These are phyloP conservation scores for Solea senegalensis DNA, from an alignment of 2,113 vertebrate genomes.

Conservation along the genomic window DNA sequence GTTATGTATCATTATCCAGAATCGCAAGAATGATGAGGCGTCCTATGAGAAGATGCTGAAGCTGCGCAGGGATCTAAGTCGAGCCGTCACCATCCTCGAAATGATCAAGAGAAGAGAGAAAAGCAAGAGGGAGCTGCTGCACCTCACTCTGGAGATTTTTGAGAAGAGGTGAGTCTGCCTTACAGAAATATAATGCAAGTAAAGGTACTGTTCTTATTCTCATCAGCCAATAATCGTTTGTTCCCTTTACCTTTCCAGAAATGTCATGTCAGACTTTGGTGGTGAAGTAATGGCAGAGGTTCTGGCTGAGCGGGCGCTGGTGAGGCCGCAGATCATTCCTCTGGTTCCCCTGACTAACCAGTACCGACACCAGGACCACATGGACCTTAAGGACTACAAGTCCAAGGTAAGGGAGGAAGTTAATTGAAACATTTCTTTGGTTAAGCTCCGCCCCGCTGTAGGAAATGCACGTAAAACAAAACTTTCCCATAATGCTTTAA, in stretches of 20 bases:
- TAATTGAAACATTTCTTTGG: too few relatives aligned
- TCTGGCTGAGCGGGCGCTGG: constrained; percentile 91
- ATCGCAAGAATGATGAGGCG: constrained; percentile 98
- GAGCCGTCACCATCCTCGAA: constrained; percentile 96
- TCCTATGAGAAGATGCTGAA: constrained; percentile 99
- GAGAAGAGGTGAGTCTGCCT: constrained; percentile 89
- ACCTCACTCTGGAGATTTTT: constrained; percentile 98
- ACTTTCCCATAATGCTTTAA: too few relatives aligned
- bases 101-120: constrained; percentile 99
- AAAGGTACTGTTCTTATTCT: background rate
- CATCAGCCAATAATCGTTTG: background rate
- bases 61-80: constrained; percentile 93
- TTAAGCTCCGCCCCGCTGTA: too few relatives aligned
- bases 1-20: constrained; percentile 74
- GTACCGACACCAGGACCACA: constrained; percentile 92
- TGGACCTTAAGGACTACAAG: constrained; percentile 95
- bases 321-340: constrained; percentile 94
- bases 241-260: constrained; percentile 74
- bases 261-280: constrained; percentile 92
- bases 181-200: background rate
- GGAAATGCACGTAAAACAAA: too few relatives aligned
- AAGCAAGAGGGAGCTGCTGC: constrained; percentile 96
- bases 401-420: constrained; percentile 82
- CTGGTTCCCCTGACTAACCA: constrained; percentile 92
- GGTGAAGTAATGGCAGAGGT: constrained; percentile 97